A percentile compares a stretch with the other conserved stretches of the same genome.
Evolutionary conservation across 2,113 vertebrate species (phyloP).

Genomic region (Notiomystis cincta): DNA sequence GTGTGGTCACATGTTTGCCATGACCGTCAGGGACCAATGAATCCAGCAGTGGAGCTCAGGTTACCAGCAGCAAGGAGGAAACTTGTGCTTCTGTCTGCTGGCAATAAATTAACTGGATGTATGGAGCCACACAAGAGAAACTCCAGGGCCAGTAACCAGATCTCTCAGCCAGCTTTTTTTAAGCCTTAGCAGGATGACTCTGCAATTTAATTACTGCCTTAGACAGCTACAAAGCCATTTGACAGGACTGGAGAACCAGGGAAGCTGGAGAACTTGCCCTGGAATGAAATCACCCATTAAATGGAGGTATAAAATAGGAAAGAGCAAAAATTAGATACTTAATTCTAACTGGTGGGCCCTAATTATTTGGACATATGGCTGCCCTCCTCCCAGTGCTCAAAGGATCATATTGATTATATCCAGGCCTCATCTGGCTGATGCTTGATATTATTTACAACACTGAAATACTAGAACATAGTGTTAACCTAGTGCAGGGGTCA

Average conservation of each 20-base stretch:
- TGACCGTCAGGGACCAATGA: neutral
- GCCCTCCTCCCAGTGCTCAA: neutral
- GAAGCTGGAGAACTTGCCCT: neutral
- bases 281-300: neutral
- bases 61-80: neutral
- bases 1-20: neutral
- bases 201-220: neutral
- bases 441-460: neutral
- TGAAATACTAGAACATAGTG: neutral
- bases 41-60: neutral
- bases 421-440: neutral
- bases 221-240: neutral
- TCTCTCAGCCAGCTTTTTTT: neutral
- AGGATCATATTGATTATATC: neutral
- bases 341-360: neutral
- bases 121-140: neutral
- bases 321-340: too few relatives aligned
- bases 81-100: neutral
- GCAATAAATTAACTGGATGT: neutral
- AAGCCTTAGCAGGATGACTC: slow-evolving; percentile 5
- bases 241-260: neutral
- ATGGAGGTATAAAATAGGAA: neutral
- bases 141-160: neutral
- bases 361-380: neutral
- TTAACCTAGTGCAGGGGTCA: neutral